A percentile compares a stretch with the other conserved stretches of the same genome.
phyloP scores from a whole-genome alignment of 2,888 invertebrate species.

The Drosophila affinis region DNA sequence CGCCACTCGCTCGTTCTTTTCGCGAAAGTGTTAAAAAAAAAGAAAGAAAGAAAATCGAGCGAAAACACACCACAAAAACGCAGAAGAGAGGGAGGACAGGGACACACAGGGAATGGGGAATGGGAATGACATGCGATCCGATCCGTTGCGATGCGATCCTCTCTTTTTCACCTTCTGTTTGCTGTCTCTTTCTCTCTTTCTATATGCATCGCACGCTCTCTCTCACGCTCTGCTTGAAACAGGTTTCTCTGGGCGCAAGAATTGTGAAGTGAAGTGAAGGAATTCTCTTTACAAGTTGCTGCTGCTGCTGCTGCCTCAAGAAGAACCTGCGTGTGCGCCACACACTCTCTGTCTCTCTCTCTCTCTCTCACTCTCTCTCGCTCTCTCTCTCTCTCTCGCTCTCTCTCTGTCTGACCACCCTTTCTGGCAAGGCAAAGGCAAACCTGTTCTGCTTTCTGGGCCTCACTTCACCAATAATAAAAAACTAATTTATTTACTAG shows the following conservation, averaged over 20 bases:
- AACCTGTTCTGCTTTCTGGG: constrained; percentile 61
- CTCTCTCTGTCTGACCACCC: constrained; percentile 8
- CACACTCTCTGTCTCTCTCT: not conserved
- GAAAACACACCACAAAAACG: constrained; percentile 17
- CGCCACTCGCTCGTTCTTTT: no score
- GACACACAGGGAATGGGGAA: not conserved
- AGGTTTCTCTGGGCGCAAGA: constrained; percentile 69
- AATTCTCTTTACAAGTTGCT: constrained; percentile 47
- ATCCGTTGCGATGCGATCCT: not conserved
- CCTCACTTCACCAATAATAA: constrained; percentile 62
- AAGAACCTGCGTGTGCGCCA: constrained; percentile 22
- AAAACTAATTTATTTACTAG: constrained; percentile 79
- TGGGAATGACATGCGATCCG: not conserved
- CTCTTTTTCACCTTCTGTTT: not conserved
- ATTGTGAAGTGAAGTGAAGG: constrained; percentile 62
- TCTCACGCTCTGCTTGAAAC: constrained; percentile 42
- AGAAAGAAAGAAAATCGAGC: constrained; percentile 35
- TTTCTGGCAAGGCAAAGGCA: constrained; percentile 19
- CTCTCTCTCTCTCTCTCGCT: constrained; percentile 23
- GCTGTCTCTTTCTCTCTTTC: not conserved
- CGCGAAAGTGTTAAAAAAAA: constrained; percentile 70
- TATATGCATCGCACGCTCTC: not conserved
- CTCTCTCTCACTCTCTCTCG: constrained; percentile 14
- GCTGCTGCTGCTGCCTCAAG: not conserved
- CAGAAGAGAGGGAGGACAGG: not conserved